These are phyloP conservation scores for Desmophyllum pertusum DNA, from an alignment of 92 coral and sea anemone genomes.

Conservation along the genomic window DNA sequence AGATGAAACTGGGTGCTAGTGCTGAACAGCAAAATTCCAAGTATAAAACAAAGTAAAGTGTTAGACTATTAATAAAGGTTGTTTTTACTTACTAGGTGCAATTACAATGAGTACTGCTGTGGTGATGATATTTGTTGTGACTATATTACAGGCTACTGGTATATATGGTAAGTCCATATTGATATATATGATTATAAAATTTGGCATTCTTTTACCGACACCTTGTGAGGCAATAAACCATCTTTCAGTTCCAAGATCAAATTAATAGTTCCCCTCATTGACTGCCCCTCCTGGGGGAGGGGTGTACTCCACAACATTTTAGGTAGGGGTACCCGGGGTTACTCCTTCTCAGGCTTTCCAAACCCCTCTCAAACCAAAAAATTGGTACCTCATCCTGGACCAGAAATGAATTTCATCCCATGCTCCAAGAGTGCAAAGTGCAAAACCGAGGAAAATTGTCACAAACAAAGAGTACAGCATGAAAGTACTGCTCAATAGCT, in stretches of 20 bases:
- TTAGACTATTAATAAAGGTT: background rate
- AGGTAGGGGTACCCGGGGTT: background rate
- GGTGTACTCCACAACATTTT: background rate
- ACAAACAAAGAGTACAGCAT: no score
- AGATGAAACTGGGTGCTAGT: background rate
- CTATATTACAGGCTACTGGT: slow-evolving; percentile 85
- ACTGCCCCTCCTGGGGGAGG: no score
- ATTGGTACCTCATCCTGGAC: background rate
- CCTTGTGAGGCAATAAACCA: no score
- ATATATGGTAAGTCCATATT: slow-evolving; percentile 91
- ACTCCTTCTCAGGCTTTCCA: no score
- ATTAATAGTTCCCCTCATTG: no score
- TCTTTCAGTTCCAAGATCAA: no score
- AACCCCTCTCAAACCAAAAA: background rate
- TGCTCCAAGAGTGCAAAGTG: no score
- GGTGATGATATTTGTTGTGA: slow-evolving; percentile 88
- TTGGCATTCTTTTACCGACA: no score
- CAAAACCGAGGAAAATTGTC: no score
- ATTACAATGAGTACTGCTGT: slow-evolving; percentile 87
- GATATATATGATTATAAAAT: no score
- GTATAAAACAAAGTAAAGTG: background rate
- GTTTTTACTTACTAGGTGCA: slow-evolving; percentile 64
- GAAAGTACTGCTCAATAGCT: no score
- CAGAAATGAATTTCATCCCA: background rate
- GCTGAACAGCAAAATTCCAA: background rate